Evolutionary conservation across 2,888 invertebrate genomes (phyloP).

Genomic region (Rambutsinella grinnellia): DNA sequence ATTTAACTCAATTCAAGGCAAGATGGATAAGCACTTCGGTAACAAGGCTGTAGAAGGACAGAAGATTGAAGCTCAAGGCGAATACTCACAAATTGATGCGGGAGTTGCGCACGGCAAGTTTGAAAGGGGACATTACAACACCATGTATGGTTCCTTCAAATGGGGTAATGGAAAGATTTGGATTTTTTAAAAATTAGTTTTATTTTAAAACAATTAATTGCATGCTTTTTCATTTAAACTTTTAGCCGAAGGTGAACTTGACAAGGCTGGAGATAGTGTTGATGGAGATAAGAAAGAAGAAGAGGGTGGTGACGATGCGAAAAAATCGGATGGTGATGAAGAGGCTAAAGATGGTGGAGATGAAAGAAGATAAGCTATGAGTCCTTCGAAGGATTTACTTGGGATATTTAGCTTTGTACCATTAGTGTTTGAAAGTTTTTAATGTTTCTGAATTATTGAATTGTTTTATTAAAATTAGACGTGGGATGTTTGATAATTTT

Average conservation of each 20-base stretch:
- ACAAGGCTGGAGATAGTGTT: neutral
- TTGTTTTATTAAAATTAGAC: too few species aligned
- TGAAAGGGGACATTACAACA: constrained; percentile 14
- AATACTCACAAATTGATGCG: neutral
- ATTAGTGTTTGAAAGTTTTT: too few species aligned
- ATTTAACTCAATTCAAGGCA: constrained; percentile 14
- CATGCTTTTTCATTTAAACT: neutral
- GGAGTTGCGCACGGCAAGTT: neutral
- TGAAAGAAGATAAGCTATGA: too few species aligned
- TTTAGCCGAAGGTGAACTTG: constrained; percentile 9
- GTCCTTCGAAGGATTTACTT: too few species aligned
- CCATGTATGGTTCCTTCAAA: neutral
- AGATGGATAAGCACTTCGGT: constrained; percentile 15
- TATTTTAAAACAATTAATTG: neutral
- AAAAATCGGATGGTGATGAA: too few species aligned
- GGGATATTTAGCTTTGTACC: too few species aligned
- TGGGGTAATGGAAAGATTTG: constrained; percentile 11
- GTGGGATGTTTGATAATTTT: too few species aligned
- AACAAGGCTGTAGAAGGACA: constrained; percentile 25
- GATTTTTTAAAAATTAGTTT: neutral
- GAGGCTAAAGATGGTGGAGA: too few species aligned
- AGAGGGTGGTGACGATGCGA: neutral
- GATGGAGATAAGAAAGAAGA: neutral
- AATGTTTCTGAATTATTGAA: too few species aligned
- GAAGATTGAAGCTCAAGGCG: neutral